These are phyloP conservation scores for Protobothrops flavoviridis DNA, from an alignment of 2,113 vertebrate genomes.

Conservation along the genomic window DNA sequence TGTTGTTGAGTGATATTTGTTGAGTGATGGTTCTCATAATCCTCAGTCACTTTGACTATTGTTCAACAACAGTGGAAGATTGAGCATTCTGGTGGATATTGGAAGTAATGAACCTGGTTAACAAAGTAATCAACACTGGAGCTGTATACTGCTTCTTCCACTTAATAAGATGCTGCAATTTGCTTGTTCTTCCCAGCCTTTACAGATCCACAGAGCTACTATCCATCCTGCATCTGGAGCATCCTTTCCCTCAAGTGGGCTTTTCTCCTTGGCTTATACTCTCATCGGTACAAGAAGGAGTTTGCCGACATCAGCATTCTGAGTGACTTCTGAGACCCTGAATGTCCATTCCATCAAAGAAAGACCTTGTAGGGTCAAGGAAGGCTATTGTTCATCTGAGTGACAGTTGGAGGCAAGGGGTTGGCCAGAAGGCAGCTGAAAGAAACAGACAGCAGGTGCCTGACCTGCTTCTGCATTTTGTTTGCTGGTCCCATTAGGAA, in stretches of 20 bases:
- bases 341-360: neutral
- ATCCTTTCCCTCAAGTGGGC: constrained; percentile 91
- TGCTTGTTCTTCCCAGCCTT: constrained; percentile 66
- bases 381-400: neutral
- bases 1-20: neutral
- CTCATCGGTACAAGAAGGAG: constrained; percentile 86
- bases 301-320: constrained; percentile 93
- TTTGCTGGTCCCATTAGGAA: constrained; percentile 23
- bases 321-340: constrained; percentile 81
- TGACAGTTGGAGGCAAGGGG: neutral
- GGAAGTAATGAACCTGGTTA: neutral
- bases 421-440: rapidly evolving
- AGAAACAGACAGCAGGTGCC: neutral
- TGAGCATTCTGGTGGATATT: neutral
- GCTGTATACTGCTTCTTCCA: neutral
- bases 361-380: neutral
- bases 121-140: neutral
- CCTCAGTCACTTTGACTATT: neutral
- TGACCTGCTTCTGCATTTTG: constrained; percentile 15
- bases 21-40: neutral
- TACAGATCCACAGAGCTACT: constrained; percentile 83
- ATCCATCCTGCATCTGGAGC: constrained; percentile 88
- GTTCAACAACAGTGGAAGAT: neutral
- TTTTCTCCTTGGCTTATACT: constrained; percentile 75
- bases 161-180: neutral